Evolutionary conservation across 1,140 invertebrate species (phyloP).

Genomic region (Augochlora pura): DNA sequence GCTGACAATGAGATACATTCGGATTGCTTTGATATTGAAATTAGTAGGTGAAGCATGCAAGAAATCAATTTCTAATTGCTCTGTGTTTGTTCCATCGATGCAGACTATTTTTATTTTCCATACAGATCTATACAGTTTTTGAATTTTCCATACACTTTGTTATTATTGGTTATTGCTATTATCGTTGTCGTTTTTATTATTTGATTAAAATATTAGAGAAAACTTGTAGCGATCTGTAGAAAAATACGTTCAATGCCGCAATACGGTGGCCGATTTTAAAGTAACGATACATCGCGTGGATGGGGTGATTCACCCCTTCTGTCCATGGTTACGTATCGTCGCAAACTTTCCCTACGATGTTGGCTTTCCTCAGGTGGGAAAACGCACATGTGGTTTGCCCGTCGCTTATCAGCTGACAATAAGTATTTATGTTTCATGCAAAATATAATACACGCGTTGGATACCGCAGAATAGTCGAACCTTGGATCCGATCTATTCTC

Average conservation of each 20-base stretch:
- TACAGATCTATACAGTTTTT: too few relatives aligned
- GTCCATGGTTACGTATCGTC: constrained; percentile 16
- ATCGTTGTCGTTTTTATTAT: too few relatives aligned
- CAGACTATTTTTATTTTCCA: too few relatives aligned
- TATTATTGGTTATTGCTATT: too few relatives aligned
- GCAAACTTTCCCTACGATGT: constrained; percentile 1
- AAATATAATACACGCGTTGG: neutral
- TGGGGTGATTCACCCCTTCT: constrained; percentile 44
- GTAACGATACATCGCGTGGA: neutral
- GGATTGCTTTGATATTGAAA: neutral
- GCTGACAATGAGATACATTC: neutral
- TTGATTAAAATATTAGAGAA: too few relatives aligned
- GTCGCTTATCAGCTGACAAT: neutral
- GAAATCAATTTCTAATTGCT: too few relatives aligned
- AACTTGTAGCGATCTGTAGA: too few relatives aligned
- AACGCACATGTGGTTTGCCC: constrained; percentile 24
- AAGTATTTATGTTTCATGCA: constrained; percentile 4
- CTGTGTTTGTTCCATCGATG: too few relatives aligned
- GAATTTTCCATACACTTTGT: too few relatives aligned
- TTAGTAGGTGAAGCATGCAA: too few relatives aligned
- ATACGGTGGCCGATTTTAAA: too few relatives aligned
- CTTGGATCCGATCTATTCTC: neutral
- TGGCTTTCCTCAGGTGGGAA: constrained; percentile 41
- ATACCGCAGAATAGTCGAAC: neutral
- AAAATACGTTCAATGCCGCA: too few relatives aligned